Conservation (phyloP, 2,113 vertebrate species). For the Brevimyrus niger region DNA sequence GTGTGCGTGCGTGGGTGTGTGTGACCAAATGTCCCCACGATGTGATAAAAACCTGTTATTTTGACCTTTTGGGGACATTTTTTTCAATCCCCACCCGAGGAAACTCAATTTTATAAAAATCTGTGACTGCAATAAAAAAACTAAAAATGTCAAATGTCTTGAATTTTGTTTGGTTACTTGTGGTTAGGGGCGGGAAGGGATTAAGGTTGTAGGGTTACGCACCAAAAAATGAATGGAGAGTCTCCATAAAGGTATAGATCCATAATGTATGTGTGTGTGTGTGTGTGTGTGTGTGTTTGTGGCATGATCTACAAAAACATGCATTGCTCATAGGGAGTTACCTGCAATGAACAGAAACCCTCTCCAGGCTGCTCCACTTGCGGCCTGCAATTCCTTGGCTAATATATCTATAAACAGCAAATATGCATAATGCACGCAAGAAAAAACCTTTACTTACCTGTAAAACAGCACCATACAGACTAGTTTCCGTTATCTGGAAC, state of each 20-base stretch:
- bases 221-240: background rate
- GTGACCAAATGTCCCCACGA: background rate
- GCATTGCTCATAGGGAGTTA: no score
- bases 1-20: background rate
- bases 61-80: background rate
- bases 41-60: background rate
- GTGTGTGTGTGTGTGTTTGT: no score
- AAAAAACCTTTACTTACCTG: background rate
- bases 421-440: background rate
- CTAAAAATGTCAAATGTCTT: background rate
- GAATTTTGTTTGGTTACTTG: background rate
- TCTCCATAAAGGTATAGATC: background rate
- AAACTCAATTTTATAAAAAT: no score
- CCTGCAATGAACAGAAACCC: no score
- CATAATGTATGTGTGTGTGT: no score
- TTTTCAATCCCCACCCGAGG: no score
- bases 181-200: background rate
- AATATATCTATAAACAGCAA: background rate
- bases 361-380: background rate
- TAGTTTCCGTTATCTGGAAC: background rate
- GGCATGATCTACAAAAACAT: no score
- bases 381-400: background rate
- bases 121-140: background rate
- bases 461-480: background rate
- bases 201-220: background rate